Base-by-base conservation (phyloP, 1,140 invertebrate genomes). In the Sycophaga agraensis region DNA sequence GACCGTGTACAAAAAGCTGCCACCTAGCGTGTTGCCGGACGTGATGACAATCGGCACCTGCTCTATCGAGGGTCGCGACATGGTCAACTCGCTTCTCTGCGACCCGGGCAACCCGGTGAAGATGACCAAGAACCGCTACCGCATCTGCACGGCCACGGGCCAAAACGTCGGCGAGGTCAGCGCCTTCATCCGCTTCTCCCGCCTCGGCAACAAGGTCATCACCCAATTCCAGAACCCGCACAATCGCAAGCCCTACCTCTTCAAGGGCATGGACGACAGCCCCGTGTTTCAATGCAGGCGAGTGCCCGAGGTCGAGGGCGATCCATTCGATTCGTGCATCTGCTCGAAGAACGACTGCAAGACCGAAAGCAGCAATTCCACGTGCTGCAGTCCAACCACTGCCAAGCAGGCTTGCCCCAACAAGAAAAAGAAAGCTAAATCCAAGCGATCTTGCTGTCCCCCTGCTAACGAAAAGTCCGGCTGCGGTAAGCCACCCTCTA, bases 151-250 rank as follows among this genome's bases (percentile, higher is more conserved):
- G 9, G 78, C 71, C 51, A 75, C 75, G 39, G 72, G 75, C 40
- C 60, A 82, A 72, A 64, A 73, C 66, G 70, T 86, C 64, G 77
- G 86, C 68, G 74, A 82, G 70, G 71, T 82, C 57, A 66, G 83
- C 67, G 78, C 87, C 59, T 84, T 83, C 76, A 70, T 85, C 6
- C 73, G 87, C 9, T 81, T 85, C 67, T 86, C 86, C 8, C 86
- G 85, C 66, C 87, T 88, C 62, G 87, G 87, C 12, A 84, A 84
- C 66, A 76, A 87, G 59, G 87, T 88, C 28, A 78, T 87, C 4
- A 89, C 87, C 2, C 84, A 85, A 66, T 89, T 88, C 68, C 84
- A 87, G 75, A 67, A 77, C 8, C 75, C 77, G 0, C 63, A 70
- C 24, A 74, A 80, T 34, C 68, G 69, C 22, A 75, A 77, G 60